phyloP scores from a whole-genome alignment of 2,113 vertebrate genomes.

The Chauna torquata region DNA sequence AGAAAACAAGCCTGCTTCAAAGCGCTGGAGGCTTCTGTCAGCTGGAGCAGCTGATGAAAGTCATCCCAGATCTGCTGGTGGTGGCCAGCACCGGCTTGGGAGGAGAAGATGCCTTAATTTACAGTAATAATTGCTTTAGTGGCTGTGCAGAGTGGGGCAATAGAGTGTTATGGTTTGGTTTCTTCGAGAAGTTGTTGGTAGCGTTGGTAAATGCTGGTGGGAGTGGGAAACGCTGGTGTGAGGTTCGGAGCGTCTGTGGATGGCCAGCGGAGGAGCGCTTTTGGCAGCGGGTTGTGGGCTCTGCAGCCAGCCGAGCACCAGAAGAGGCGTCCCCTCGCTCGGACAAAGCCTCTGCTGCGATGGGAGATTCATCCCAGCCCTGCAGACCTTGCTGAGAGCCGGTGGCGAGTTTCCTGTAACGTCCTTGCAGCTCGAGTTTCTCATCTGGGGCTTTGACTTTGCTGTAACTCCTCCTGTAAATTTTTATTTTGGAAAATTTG shows the following conservation, averaged over 20 bases:
- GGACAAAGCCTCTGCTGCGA: not conserved
- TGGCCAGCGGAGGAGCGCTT: not conserved
- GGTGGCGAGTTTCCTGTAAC: not conserved
- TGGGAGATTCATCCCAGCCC: not conserved
- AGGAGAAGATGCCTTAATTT: not conserved
- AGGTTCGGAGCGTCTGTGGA: not conserved
- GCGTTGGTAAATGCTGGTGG: not conserved
- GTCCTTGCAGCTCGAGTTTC: not conserved
- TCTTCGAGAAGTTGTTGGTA: not conserved
- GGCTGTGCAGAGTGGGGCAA: not conserved
- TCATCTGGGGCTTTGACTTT: not conserved
- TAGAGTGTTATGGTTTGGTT: not conserved
- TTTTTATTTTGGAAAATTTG: not conserved
- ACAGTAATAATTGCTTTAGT: not conserved
- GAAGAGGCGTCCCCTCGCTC: not conserved
- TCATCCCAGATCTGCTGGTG: not conserved
- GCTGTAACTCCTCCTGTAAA: not conserved
- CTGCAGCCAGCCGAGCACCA: too few relatives aligned
- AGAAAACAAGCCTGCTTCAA: not conserved
- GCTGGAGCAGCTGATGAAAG: not conserved
- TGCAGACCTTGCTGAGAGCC: not conserved
- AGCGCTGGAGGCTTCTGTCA: not conserved
- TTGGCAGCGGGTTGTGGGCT: not conserved
- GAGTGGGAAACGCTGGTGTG: not conserved
- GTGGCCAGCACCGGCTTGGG: not conserved